These are phyloP conservation scores for Arbacia lixula DNA, from an alignment of 53 echinoderm and acorn worm genomes.

Conservation along the genomic window DNA sequence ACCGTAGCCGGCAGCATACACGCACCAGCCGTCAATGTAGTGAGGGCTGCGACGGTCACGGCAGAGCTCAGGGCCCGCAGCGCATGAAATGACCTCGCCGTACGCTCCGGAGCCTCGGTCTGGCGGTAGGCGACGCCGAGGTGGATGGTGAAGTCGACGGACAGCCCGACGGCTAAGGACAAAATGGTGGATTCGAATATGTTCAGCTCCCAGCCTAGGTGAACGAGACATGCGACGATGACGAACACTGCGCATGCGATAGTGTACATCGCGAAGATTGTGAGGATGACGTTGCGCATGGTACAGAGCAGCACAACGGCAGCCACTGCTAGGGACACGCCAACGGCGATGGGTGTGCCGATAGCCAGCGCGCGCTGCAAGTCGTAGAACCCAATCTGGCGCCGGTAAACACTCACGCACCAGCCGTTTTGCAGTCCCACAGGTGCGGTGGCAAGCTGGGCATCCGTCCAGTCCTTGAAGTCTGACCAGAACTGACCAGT, in stretches of 20 bases:
- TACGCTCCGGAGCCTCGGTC: constrained; percentile 47
- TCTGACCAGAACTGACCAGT: constrained; percentile 58
- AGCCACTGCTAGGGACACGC: constrained; percentile 56
- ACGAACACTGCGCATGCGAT: constrained; percentile 69
- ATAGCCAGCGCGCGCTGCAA: constrained; percentile 44
- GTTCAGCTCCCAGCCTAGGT: constrained; percentile 79
- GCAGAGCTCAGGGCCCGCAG: constrained; percentile 64
- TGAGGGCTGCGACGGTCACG: constrained; percentile 75
- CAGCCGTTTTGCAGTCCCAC: constrained; percentile 58
- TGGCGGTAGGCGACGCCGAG: constrained; percentile 77
- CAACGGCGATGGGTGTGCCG: constrained; percentile 46
- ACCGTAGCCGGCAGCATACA: constrained; percentile 82
- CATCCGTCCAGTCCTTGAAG: constrained; percentile 27
- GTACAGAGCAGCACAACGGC: constrained; percentile 59
- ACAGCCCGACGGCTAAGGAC: constrained; percentile 72
- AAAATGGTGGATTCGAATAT: constrained; percentile 70
- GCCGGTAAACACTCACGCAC: constrained; percentile 20
- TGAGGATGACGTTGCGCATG: constrained; percentile 62
- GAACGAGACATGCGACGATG: constrained; percentile 59
- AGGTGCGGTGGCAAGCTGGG: constrained; percentile 50
- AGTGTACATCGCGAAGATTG: constrained; percentile 55
- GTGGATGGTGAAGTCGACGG: constrained; percentile 81
- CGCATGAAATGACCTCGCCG: constrained; percentile 35
- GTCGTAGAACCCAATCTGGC: constrained; percentile 37
- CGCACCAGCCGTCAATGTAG: constrained; percentile 79